Conservation (phyloP, 2,888 invertebrate species). For the Nomada ruficornis region DNA sequence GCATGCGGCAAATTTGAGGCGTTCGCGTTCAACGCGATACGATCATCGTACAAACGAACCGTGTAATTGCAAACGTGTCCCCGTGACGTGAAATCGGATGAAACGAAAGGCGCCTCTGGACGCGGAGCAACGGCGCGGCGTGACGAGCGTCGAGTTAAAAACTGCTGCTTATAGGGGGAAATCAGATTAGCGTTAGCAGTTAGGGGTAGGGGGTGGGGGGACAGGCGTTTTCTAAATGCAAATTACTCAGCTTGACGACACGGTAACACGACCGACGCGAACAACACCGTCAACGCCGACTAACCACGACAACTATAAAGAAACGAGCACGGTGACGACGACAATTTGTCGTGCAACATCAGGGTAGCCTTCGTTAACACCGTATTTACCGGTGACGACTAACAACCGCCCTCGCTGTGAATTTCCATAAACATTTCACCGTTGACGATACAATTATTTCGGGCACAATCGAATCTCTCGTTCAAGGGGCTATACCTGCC, state of each 20-base stretch:
- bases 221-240: constrained; percentile 72
- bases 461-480: constrained; percentile 63
- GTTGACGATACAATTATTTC: constrained; percentile 76
- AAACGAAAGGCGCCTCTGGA: constrained; percentile 37
- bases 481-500: constrained; percentile 34
- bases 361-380: constrained; percentile 56
- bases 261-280: constrained; percentile 16
- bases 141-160: constrained; percentile 66
- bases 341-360: constrained; percentile 68
- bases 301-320: neutral
- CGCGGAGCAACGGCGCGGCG: constrained; percentile 13
- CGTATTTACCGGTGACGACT: constrained; percentile 22
- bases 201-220: constrained; percentile 20
- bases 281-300: constrained; percentile 13
- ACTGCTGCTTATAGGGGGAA: constrained; percentile 59
- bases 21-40: constrained; percentile 41
- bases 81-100: constrained; percentile 55
- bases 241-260: constrained; percentile 65
- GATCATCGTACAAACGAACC: constrained; percentile 56
- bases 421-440: constrained; percentile 76
- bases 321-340: constrained; percentile 38
- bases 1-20: constrained; percentile 47
- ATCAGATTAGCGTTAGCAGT: constrained; percentile 65
- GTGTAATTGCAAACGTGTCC: constrained; percentile 63
- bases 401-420: constrained; percentile 37